phyloP scores from a whole-genome alignment of 2,797 vertebrate species.

The Eulemur rubriventer region DNA sequence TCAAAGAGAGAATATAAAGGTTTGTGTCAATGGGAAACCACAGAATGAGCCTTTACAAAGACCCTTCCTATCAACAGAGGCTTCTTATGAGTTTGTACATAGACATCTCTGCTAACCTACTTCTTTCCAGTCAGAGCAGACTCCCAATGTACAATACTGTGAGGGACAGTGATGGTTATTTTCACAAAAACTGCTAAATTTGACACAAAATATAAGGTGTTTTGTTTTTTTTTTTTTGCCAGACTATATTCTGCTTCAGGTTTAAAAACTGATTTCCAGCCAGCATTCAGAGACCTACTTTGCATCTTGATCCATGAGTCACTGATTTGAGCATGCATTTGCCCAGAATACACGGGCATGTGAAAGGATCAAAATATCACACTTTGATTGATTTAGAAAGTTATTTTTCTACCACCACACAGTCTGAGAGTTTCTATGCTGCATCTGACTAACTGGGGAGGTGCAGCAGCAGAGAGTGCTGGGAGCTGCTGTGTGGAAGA shows the following conservation, averaged over 20 bases:
- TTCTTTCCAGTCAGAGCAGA: neutral
- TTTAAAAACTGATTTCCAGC: slow-evolving; percentile 85
- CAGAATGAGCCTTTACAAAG: neutral
- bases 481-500: neutral
- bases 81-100: neutral
- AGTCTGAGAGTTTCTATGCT: slow-evolving; percentile 53
- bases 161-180: slow-evolving; percentile 10
- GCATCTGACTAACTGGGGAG: slow-evolving; percentile 68
- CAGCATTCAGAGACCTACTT: slow-evolving; percentile 82
- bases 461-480: fast-evolving
- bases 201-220: slow-evolving; percentile 62
- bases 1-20: neutral
- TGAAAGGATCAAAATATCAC: slow-evolving; percentile 86
- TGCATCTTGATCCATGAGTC: slow-evolving; percentile 92
- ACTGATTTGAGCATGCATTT: slow-evolving; percentile 87
- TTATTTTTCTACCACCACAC: slow-evolving; percentile 75
- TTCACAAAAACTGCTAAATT: neutral
- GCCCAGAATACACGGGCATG: slow-evolving; percentile 92
- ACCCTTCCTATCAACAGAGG: neutral
- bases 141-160: neutral
- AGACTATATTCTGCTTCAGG: slow-evolving; percentile 80
- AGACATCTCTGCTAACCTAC: neutral
- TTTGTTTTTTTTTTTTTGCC: neutral
- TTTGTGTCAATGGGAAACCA: slow-evolving; percentile 31
- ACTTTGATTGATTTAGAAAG: slow-evolving; percentile 85